Evolutionary conservation across 1,140 invertebrate species (phyloP).

Genomic region (Goniozus legneri): DNA sequence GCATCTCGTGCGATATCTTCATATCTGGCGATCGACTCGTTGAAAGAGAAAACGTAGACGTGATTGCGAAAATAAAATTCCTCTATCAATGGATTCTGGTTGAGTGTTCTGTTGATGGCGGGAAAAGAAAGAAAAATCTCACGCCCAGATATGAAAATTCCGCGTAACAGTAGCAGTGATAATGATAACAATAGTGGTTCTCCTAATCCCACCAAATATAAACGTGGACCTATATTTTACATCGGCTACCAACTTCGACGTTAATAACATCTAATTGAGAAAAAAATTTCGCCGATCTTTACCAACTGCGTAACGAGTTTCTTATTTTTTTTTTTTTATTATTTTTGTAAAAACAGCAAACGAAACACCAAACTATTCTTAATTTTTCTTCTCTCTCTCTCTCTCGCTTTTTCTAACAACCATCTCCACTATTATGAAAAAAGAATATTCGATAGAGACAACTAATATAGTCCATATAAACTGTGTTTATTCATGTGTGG

Average conservation of each 20-base stretch:
- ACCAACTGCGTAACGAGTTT: conserved; percentile 37
- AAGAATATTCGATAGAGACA: conserved; percentile 32
- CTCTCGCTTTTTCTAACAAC: conserved; percentile 44
- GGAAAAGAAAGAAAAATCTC: too few relatives aligned
- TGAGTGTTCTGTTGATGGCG: too few relatives aligned
- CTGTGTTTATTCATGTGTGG: conserved; percentile 28
- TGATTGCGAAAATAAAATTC: too few relatives aligned
- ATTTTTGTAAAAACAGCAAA: conserved; percentile 48
- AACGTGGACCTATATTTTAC: conserved; percentile 30
- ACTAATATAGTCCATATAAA: conserved; percentile 39
- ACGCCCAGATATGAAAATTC: conserved; percentile 23
- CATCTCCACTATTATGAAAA: conserved; percentile 33
- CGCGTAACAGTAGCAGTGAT: conserved; percentile 32
- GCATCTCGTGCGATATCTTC: too few relatives aligned
- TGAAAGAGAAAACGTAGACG: too few relatives aligned
- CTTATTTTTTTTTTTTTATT: too few relatives aligned
- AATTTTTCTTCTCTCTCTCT: too few relatives aligned
- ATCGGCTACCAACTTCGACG: conserved; percentile 31
- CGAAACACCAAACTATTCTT: conserved; percentile 50
- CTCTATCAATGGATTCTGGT: too few relatives aligned
- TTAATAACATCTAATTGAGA: conserved; percentile 22
- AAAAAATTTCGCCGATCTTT: conserved; percentile 24
- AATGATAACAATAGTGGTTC: conserved; percentile 40
- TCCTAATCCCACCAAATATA: conserved; percentile 38
- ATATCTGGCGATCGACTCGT: too few relatives aligned